A percentile compares a stretch with the other conserved stretches of the same genome.
Evolutionary conservation across 30 jellyfish, hydroid and myxozoan genomes (phyloP).

Genomic region (Aurelia aurita): DNA sequence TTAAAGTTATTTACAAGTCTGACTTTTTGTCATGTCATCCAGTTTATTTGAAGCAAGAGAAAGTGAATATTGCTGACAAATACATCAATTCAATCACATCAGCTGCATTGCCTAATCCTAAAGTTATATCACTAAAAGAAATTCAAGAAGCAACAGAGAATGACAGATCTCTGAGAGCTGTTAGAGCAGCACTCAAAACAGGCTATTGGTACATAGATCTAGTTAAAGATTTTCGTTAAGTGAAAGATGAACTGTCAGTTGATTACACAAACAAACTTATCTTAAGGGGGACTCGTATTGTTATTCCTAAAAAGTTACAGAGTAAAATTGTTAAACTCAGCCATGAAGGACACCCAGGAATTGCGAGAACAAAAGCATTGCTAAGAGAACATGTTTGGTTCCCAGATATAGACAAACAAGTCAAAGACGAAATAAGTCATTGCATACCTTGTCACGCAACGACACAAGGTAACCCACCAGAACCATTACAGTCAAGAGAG

Average conservation of each 20-base stretch:
- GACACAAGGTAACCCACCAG: slow-evolving; percentile 2
- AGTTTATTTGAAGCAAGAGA: not conserved
- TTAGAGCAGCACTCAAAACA: not conserved
- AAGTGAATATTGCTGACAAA: slow-evolving; percentile 2
- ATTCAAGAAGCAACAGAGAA: slow-evolving; percentile 18
- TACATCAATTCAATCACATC: slow-evolving; percentile 16
- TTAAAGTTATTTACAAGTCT: slow-evolving; percentile 1
- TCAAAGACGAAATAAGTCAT: slow-evolving; percentile 1
- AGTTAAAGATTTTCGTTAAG: slow-evolving; percentile 1
- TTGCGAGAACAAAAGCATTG: slow-evolving; percentile 36
- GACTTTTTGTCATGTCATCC: slow-evolving; percentile 23
- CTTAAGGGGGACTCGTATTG: too few relatives aligned
- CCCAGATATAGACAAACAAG: slow-evolving; percentile 32
- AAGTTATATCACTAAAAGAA: slow-evolving; percentile 18
- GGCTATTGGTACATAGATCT: not conserved
- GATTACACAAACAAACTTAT: not conserved
- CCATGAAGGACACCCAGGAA: slow-evolving; percentile 72
- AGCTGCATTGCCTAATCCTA: slow-evolving; percentile 10
- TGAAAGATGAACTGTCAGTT: slow-evolving; percentile 29
- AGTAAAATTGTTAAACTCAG: not conserved
- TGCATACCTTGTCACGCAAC: slow-evolving; percentile 59
- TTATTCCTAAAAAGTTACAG: slow-evolving; percentile 9
- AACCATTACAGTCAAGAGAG: slow-evolving; percentile 15
- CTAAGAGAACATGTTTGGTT: slow-evolving; percentile 47
- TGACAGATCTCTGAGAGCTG: not conserved